Conservation (phyloP, 1,140 invertebrate genomes). For the Musca domestica region DNA sequence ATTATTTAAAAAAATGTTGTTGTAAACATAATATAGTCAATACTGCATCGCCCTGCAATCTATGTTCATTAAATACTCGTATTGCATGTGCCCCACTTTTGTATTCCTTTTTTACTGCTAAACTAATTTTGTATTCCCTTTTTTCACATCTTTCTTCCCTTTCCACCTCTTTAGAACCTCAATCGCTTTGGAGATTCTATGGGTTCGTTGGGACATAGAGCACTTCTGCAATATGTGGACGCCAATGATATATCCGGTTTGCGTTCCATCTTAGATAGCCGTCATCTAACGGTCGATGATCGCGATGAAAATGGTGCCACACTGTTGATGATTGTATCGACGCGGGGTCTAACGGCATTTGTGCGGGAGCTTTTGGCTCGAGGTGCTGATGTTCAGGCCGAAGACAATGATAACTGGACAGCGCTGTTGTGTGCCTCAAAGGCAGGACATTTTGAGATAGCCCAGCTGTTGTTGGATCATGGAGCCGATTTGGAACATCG, state of each 20-base stretch:
- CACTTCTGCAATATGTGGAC: constrained; percentile 74
- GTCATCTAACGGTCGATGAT: constrained; percentile 81
- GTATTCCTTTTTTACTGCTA: too few species aligned
- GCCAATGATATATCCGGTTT: constrained; percentile 78
- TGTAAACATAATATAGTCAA: too few species aligned
- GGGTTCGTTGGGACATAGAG: constrained; percentile 80
- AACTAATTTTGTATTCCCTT: too few species aligned
- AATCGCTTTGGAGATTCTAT: constrained; percentile 71
- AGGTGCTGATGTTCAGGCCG: constrained; percentile 85
- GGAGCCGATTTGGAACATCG: constrained; percentile 85
- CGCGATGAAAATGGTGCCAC: constrained; percentile 92
- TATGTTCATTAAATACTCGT: too few species aligned
- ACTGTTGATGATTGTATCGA: constrained; percentile 83
- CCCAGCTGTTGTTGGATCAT: constrained; percentile 80
- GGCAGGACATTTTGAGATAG: constrained; percentile 82
- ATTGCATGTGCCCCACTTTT: too few species aligned
- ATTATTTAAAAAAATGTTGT: too few species aligned
- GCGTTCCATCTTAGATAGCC: constrained; percentile 77
- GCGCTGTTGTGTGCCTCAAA: constrained; percentile 86
- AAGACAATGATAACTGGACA: constrained; percentile 93
- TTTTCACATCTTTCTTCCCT: constrained; percentile 1
- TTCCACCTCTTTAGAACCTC: constrained; percentile 39
- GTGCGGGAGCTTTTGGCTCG: constrained; percentile 79
- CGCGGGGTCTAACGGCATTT: constrained; percentile 76
- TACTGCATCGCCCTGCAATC: too few species aligned